phyloP scores from a whole-genome alignment of 2,113 vertebrate genomes.

The Percopsis transmontana region DNA sequence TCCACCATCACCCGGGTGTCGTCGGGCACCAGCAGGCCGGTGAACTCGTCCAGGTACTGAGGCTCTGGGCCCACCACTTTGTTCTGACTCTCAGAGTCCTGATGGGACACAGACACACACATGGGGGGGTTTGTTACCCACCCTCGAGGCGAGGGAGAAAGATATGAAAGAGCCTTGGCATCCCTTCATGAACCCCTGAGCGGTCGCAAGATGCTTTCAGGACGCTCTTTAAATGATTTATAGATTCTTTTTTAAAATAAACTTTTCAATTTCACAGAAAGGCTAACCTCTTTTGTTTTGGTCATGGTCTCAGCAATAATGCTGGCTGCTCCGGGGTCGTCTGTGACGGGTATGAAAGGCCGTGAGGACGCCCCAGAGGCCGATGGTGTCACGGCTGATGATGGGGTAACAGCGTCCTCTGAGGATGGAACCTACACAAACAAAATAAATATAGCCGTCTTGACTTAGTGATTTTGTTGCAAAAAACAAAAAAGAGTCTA shows the following conservation, averaged over 20 bases:
- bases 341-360: slow-evolving; percentile 97
- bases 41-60: slow-evolving; percentile 95
- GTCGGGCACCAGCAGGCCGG: slow-evolving; percentile 89
- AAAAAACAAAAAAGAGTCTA: not conserved
- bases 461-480: not conserved
- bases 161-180: too few relatives aligned
- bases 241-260: too few relatives aligned
- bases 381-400: slow-evolving; percentile 92
- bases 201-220: not conserved
- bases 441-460: slow-evolving; percentile 2
- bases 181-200: too few relatives aligned
- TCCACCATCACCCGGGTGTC: slow-evolving; percentile 96
- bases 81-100: slow-evolving; percentile 94
- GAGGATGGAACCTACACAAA: slow-evolving; percentile 82
- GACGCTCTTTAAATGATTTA: not conserved
- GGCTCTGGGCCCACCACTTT: slow-evolving; percentile 91
- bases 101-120: not conserved
- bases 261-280: not conserved
- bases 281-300: slow-evolving; percentile 89
- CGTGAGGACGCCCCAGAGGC: slow-evolving; percentile 89
- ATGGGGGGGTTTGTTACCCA: too few relatives aligned
- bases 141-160: too few relatives aligned
- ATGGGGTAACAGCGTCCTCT: slow-evolving; percentile 90
- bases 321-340: slow-evolving; percentile 96
- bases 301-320: slow-evolving; percentile 99